Conservation (phyloP, 2,888 invertebrate species). For the Teleiodes luculella region DNA sequence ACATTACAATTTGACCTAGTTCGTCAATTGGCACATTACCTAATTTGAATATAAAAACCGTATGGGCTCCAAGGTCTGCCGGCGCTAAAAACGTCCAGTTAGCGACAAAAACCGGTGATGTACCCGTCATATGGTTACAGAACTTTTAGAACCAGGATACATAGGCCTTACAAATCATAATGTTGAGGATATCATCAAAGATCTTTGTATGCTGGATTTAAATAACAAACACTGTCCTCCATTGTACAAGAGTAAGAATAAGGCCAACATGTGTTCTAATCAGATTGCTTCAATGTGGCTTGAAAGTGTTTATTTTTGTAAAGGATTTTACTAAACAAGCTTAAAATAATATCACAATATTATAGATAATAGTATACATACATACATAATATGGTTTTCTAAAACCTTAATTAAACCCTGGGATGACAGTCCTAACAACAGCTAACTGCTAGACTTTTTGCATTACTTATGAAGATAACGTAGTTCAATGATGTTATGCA, state of each 20-base stretch:
- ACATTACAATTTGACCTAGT: conserved; percentile 49
- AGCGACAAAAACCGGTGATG: conserved; percentile 5
- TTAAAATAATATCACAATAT: too few relatives aligned
- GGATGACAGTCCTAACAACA: too few relatives aligned
- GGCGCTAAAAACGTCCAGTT: conserved; percentile 26
- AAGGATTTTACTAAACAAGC: neutral
- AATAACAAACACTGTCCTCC: too few relatives aligned
- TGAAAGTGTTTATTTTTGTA: neutral
- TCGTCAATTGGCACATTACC: conserved; percentile 63
- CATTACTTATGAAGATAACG: too few relatives aligned
- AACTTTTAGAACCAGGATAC: neutral
- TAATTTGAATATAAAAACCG: conserved; percentile 68
- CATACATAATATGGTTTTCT: too few relatives aligned
- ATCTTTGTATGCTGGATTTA: neutral
- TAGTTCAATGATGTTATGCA: too few relatives aligned
- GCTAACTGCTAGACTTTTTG: too few relatives aligned
- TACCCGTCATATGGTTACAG: neutral
- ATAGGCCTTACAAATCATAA: neutral
- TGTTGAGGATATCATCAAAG: too few relatives aligned
- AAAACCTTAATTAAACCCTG: too few relatives aligned
- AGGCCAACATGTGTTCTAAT: neutral
- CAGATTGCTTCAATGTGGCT: neutral
- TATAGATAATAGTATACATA: too few relatives aligned
- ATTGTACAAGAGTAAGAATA: neutral
- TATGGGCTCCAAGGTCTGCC: conserved; percentile 52